These are phyloP conservation scores for Drosophila suzukii DNA, from an alignment of 1,140 invertebrate species.

Conservation along the genomic window DNA sequence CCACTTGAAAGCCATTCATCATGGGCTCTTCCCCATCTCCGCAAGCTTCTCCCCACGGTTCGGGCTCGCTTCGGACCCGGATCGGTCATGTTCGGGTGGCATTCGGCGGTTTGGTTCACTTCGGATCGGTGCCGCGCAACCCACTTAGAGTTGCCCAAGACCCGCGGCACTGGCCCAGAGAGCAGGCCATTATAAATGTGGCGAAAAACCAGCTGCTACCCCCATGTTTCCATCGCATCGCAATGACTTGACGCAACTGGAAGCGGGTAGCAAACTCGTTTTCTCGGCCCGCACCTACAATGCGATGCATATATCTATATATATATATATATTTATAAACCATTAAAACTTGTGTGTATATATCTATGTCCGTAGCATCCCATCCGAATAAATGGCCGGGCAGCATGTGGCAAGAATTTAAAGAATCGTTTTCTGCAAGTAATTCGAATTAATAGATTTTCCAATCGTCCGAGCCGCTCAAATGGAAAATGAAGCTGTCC, in stretches of 20 bases:
- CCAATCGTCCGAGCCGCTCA: constrained; percentile 33
- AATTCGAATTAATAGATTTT: constrained; percentile 74
- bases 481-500: constrained; percentile 23
- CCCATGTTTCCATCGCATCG: constrained; percentile 65
- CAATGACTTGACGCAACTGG: constrained; percentile 66
- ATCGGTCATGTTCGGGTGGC: constrained; percentile 32
- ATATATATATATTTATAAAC: constrained; percentile 4
- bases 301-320: constrained; percentile 13
- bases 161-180: constrained; percentile 49
- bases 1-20: constrained; percentile 81
- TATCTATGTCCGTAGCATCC: constrained; percentile 16
- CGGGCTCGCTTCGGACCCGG: constrained; percentile 22
- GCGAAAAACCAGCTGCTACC: constrained; percentile 77
- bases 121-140: constrained; percentile 52
- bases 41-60: constrained; percentile 9
- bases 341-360: constrained; percentile 7
- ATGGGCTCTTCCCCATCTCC: constrained; percentile 25
- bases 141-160: constrained; percentile 77
- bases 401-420: constrained; percentile 52
- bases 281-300: constrained; percentile 39
- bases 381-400: not conserved
- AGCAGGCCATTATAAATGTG: constrained; percentile 65
- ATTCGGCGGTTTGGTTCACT: constrained; percentile 22
- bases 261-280: constrained; percentile 74
- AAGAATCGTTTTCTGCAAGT: constrained; percentile 67